Evolutionary conservation across 1,140 invertebrate species (phyloP), one percentile per base, ranked within the genome.

Genomic region (Manduca sexta): DNA sequence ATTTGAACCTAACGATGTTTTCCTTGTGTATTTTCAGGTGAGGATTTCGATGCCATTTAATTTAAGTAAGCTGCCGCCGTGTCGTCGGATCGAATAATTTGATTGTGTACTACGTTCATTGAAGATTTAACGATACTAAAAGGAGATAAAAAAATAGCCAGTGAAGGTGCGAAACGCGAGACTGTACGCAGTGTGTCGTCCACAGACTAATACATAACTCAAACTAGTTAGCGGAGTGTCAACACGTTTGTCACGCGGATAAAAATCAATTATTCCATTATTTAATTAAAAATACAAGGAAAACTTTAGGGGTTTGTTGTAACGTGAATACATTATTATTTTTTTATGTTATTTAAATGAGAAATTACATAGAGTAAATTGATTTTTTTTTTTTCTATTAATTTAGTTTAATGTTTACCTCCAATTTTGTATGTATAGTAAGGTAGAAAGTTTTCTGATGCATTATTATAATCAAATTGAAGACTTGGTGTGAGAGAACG

Each of bases 251-350:
- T 75, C 69, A 72, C 76, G 15, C 16, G 38, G 18, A 17, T 15
- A 73, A 71, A n/a, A 79, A 79, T 83, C 74, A 74, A 81, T 70
- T 80, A 83, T 81, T 84, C 77, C 75, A 81, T 76, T 43, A 78
- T 84, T 81, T 78, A 80, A 73, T 43, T 31, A 30, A 43, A 29
- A 11, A 43, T 43, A 43, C n/a, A 13, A 43, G 21, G 13, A 13
- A 21, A 68, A 54, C 63, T 66, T 65, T 71, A 73, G 67, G 68
- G 58, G 65, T 74, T 77, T 73, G 75, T 80, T 81, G 73, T 79
- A 80, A 71, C 63, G 71, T 72, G 18, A 40, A 18, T 40, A 40
- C 18, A 56, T 64, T 34, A 42, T 42, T 83, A 74, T 77, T 81
- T 78, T 77, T 77, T 78, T 80, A 78, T 78, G 58, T 84, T 81